Base-by-base conservation (phyloP, 2,888 invertebrate genomes). In the Drosophila maculinotata region DNA sequence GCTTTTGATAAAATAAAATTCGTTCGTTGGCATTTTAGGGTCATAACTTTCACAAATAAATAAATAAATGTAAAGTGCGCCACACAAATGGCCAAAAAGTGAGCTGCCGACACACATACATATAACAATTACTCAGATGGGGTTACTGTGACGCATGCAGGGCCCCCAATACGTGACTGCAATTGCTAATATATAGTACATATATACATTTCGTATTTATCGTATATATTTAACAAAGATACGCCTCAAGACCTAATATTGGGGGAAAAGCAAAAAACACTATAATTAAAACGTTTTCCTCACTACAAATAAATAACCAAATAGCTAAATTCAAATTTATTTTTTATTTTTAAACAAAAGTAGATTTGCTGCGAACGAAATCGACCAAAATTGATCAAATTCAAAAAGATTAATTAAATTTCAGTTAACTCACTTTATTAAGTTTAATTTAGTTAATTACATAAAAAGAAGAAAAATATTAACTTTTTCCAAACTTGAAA, bases 11-110 rank as follows among this genome's bases (percentile, higher is more conserved):
- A 62, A 56, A 8, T 42, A 26, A 62, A 56, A 60, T 20, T 45
- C 56, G 64, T 73, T 64, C 58, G 28, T 48, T 39, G 31, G 1
- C 25, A 33, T 65, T 77, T 74, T 71, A 70, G 63, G 77, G 70
- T 69, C 67, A 77, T 28, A 72, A 72, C 72, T 72, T 72, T 65
- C 67, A 69, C 78, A 60, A 59, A 49, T 45, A 31, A 44, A 44
- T 20, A 38, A 72, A 45, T 35, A 57, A 69, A 83, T 78, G 68
- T 65, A 80, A 82, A 79, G 65, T 66, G 60, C 66, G 64, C 26
- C 66, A 66, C 64, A 76, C 42, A 80, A 81, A 72, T 62, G 54
- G 45, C 65, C 58, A 72, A 73, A 73, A 64, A 51, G 57, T 42
- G 25, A 48, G 15, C 33, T 39, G 23, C 45, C 30, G 25, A 60